Evolutionary conservation across 2,113 vertebrate species (phyloP).

Genomic region (Silurus asotus): DNA sequence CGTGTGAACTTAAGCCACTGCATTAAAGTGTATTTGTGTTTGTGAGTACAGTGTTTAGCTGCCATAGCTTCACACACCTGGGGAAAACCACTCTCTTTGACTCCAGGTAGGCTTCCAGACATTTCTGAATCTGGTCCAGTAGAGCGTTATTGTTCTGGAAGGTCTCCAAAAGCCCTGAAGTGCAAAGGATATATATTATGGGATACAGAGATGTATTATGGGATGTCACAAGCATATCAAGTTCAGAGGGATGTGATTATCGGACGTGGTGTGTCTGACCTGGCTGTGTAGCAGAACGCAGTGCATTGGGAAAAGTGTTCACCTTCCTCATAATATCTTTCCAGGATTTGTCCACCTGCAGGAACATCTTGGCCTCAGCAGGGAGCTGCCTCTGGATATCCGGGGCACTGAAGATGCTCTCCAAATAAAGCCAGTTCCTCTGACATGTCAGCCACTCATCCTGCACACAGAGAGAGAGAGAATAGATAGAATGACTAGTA

Average conservation of each 20-base stretch:
- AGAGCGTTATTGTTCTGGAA: conserved; percentile 82
- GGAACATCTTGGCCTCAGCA: conserved; percentile 83
- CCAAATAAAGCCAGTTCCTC: conserved; percentile 82
- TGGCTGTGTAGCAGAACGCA: conserved; percentile 75
- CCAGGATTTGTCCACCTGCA: conserved; percentile 83
- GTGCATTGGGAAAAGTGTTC: conserved; percentile 74
- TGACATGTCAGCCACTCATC: conserved; percentile 84
- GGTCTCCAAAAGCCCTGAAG: conserved; percentile 78
- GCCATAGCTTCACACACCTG: conserved; percentile 65
- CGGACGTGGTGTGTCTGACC: conserved; percentile 58
- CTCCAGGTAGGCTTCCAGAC: conserved; percentile 84
- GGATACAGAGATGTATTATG: background rate
- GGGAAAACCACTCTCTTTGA: conserved; percentile 83
- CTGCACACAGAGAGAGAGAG: conserved; percentile 54
- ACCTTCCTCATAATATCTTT: conserved; percentile 82
- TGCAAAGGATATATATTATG: conserved; percentile 5
- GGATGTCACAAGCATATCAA: background rate
- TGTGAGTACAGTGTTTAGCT: background rate
- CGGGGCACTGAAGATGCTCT: conserved; percentile 82
- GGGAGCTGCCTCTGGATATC: conserved; percentile 82
- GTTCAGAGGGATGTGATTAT: background rate
- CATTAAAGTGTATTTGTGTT: conserved; percentile 5
- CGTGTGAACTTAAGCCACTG: background rate
- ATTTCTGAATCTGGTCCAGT: conserved; percentile 86
- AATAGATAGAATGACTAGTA: background rate